These are phyloP conservation scores for Gambusia holbrooki DNA, from an alignment of 2,113 vertebrate genomes.

Conservation along the genomic window DNA sequence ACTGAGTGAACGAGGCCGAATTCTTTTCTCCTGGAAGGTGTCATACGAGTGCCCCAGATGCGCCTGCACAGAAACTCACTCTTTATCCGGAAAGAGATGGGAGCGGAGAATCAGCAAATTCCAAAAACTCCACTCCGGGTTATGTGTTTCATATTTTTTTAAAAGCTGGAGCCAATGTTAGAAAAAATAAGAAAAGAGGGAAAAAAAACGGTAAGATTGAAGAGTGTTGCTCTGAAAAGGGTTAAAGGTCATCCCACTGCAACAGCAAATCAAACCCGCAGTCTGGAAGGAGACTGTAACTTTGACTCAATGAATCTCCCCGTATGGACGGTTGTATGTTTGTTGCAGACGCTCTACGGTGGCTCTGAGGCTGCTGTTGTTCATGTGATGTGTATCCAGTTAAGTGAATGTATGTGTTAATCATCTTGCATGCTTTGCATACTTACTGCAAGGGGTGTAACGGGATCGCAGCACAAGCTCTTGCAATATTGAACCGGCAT, in stretches of 20 bases:
- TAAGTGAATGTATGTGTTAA: slow-evolving; percentile 12
- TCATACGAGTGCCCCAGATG: slow-evolving; percentile 15
- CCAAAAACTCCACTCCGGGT: too few relatives aligned
- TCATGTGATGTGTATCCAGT: slow-evolving; percentile 13
- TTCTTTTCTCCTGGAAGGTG: slow-evolving; percentile 3
- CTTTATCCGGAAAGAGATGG: not conserved
- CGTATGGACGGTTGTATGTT: too few relatives aligned
- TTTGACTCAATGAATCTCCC: not conserved
- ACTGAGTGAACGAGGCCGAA: slow-evolving; percentile 1
- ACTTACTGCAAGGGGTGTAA: not conserved
- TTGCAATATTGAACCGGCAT: not conserved
- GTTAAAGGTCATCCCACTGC: slow-evolving; percentile 13
- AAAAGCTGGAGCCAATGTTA: not conserved
- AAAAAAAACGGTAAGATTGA: not conserved
- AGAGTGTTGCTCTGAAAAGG: not conserved
- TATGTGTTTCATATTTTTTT: not conserved
- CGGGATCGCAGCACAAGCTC: not conserved
- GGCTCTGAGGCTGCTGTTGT: slow-evolving; percentile 6
- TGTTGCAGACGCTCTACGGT: too few relatives aligned
- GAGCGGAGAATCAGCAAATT: not conserved
- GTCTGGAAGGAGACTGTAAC: slow-evolving; percentile 33
- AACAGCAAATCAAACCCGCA: slow-evolving; percentile 29
- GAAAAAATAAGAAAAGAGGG: not conserved
- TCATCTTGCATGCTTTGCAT: slow-evolving; percentile 25
- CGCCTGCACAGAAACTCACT: not conserved